Evolutionary conservation across 2,797 vertebrate species (phyloP), one percentile per base, ranked within the genome.

Genomic region (Ceryle rudis): DNA sequence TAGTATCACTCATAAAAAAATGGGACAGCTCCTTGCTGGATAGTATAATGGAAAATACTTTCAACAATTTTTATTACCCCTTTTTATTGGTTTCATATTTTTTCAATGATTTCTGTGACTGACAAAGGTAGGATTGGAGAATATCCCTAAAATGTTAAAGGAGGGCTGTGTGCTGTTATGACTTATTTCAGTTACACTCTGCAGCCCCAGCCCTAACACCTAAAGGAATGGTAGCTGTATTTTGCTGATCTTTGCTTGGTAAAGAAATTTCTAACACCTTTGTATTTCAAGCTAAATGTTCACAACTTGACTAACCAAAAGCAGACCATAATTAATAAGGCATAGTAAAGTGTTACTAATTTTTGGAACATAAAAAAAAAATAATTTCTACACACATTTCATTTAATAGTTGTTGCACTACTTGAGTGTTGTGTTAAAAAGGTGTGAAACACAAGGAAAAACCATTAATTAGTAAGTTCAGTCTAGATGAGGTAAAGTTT

Each of bases 21-120:
- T 52, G 31, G 25, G 41, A 71, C 23, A 62, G 39, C 19, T 74
- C 65, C n/a, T 83, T 83, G 46, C 19, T 51, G 33, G 21, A 69
- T 9, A 74, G 11, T 81, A 72, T 44, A 91, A 74, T 26, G 18
- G 35, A 88, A 95, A 89, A 75, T 37, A 93, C 37, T 85, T 87
- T 8, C 78, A 92, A 77, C 81, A 71, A 10, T 58, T 93, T 85
- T 78, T 71, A 96, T 55, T 87, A 52, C 31, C 39, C 41, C 47
- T 89, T 93, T 86, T 92, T 83, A 83, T 64, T 72, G 82, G 67
- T 83, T 89, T 81, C 31, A 37, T 81, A 26, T 51, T 89, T 95
- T 84, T 86, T 62, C 29, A 79, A 70, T 15, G 81, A 55, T 81
- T 78, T 75, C 61, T 75, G 29, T 81, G 65, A 75, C 42, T 75